These are phyloP conservation scores for Pungitius pungitius DNA, from an alignment of 2,113 vertebrate species.

Conservation along the genomic window DNA sequence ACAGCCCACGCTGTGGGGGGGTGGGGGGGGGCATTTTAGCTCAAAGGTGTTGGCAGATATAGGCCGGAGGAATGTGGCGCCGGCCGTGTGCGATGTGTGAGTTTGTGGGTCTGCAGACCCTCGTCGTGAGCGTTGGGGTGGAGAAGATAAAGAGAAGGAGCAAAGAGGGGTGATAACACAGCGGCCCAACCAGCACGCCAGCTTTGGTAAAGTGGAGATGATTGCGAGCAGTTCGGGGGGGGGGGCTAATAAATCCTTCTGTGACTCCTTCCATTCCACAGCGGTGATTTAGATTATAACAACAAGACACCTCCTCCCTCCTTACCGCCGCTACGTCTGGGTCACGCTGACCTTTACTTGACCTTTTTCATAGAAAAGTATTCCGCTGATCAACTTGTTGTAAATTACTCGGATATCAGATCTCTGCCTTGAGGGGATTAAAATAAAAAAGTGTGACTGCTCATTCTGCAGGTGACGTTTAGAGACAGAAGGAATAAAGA, in stretches of 20 bases:
- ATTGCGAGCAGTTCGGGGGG: slow-evolving; percentile 40
- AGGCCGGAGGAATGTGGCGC: slow-evolving; percentile 75
- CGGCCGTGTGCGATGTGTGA: slow-evolving; percentile 60
- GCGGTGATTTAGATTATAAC: slow-evolving; percentile 63
- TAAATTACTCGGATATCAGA: slow-evolving; percentile 26
- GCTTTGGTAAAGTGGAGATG: slow-evolving; percentile 28
- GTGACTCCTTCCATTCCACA: slow-evolving; percentile 52
- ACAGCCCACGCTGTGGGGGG: slow-evolving; percentile 72
- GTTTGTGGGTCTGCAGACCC: slow-evolving; percentile 61
- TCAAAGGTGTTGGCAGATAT: slow-evolving; percentile 84
- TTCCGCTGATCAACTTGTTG: slow-evolving; percentile 17
- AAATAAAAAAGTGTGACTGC: no score
- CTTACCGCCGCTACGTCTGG: slow-evolving; percentile 51
- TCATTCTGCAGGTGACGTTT: not conserved
- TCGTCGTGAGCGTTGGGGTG: slow-evolving; percentile 72
- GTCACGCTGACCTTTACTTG: slow-evolving; percentile 49
- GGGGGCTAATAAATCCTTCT: slow-evolving; percentile 60
- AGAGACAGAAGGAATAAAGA: not conserved
- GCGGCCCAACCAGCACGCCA: slow-evolving; percentile 1
- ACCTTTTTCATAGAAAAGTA: slow-evolving; percentile 26
- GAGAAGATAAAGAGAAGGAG: slow-evolving; percentile 10
- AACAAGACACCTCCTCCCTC: slow-evolving; percentile 57
- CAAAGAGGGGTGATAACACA: slow-evolving; percentile 24
- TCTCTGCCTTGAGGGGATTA: not conserved
- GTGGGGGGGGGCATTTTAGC: slow-evolving; percentile 73